phyloP scores from a whole-genome alignment of 2,888 invertebrate species.

The Melangyna quadrimaculata region DNA sequence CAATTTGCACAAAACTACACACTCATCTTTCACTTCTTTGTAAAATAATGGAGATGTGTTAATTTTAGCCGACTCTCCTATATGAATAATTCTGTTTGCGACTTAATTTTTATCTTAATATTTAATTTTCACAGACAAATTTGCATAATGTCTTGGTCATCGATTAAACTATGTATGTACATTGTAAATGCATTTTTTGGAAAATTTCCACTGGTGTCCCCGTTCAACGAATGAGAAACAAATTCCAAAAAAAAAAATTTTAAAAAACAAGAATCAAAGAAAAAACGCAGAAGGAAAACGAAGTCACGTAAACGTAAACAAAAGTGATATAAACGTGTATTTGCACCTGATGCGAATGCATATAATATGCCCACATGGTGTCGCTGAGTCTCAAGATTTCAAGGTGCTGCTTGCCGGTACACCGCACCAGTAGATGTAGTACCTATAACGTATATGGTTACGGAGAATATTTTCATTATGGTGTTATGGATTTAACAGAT shows the following conservation, averaged over 20 bases:
- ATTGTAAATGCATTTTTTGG: slow-evolving; percentile 48
- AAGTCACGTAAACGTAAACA: slow-evolving; percentile 8
- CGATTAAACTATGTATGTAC: slow-evolving; percentile 26
- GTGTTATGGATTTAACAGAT: not conserved
- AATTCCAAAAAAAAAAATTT: not conserved
- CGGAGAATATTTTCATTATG: not conserved
- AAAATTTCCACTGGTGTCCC: slow-evolving; percentile 59
- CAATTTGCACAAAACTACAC: not conserved
- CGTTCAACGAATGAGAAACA: not conserved
- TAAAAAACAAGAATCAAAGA: not conserved
- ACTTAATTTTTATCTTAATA: slow-evolving; percentile 30
- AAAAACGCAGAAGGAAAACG: not conserved
- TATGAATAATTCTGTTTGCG: slow-evolving; percentile 33
- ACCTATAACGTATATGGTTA: too few species aligned
- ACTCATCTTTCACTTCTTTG: slow-evolving; percentile 31
- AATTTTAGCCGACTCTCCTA: slow-evolving; percentile 35
- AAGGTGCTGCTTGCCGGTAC: slow-evolving; percentile 8
- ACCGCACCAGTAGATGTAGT: not conserved
- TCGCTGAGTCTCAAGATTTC: slow-evolving; percentile 4
- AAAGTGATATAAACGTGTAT: slow-evolving; percentile 17
- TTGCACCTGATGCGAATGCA: slow-evolving; percentile 8
- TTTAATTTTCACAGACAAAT: slow-evolving; percentile 44
- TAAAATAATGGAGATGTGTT: too few species aligned
- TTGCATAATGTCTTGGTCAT: slow-evolving; percentile 31
- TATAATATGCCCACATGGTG: not conserved